Evolutionary conservation across 2,113 vertebrate species (phyloP).

Genomic region (Mobula hypostoma): DNA sequence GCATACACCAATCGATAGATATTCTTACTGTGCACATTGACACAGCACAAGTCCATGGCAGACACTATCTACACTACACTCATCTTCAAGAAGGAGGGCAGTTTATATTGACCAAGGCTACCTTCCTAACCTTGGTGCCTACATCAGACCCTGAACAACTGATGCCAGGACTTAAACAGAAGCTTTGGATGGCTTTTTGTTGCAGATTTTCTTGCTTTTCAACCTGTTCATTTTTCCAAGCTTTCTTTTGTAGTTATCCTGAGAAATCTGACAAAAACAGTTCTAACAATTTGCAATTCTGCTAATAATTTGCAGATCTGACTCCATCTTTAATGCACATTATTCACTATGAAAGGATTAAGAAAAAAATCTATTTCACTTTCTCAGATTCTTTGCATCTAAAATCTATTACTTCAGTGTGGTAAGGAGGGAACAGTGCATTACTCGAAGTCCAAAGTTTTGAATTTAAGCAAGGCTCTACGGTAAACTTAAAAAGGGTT

Average conservation of each 20-base stretch:
- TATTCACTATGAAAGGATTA: neutral
- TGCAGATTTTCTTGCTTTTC: neutral
- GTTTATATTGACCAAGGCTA: neutral
- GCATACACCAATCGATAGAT: neutral
- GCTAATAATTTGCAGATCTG: neutral
- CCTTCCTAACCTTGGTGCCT: neutral
- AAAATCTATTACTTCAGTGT: neutral
- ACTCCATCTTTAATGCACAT: neutral
- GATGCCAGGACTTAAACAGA: neutral
- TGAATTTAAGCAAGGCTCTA: no score
- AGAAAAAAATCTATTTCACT: neutral
- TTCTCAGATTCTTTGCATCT: neutral
- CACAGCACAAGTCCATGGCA: no score
- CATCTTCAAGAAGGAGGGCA: neutral
- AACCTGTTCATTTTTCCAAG: neutral
- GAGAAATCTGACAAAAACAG: neutral
- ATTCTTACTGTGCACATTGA: neutral
- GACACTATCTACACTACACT: neutral
- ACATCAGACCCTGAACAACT: neutral
- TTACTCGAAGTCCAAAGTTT: no score
- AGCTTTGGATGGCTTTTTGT: neutral
- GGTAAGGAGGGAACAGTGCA: no score
- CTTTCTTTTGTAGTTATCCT: neutral
- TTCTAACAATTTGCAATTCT: neutral
- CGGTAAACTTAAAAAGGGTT: no score